Percentiles rank a stretch among this genome's conserved stretches.
These are phyloP conservation scores for Procambarus clarkii DNA, from an alignment of 1,140 invertebrate species.

Conservation along the genomic window DNA sequence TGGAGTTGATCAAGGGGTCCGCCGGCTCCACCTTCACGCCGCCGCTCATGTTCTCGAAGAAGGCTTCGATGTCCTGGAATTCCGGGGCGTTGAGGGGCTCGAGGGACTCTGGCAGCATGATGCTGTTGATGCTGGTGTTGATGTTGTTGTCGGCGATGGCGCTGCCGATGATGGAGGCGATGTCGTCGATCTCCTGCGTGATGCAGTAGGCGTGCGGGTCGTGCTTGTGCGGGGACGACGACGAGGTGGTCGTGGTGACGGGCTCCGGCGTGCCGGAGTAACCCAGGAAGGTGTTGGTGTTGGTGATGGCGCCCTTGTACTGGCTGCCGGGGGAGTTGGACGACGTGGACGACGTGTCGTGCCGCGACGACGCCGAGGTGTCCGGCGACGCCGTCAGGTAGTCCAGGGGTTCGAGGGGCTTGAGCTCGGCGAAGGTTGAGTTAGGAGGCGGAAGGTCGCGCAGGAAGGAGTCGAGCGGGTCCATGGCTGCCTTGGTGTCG, in stretches of 20 bases:
- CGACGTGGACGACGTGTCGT: constrained; percentile 86
- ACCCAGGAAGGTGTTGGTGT: constrained; percentile 85
- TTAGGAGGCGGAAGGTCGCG: constrained; percentile 75
- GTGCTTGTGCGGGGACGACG: constrained; percentile 74
- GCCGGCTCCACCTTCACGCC: constrained; percentile 68
- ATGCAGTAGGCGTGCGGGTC: constrained; percentile 76
- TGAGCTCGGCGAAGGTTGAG: constrained; percentile 85
- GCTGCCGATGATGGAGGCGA: constrained; percentile 90
- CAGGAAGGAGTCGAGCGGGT: constrained; percentile 81
- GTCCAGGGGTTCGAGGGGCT: constrained; percentile 90
- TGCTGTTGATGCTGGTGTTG: constrained; percentile 77
- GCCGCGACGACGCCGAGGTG: constrained; percentile 66
- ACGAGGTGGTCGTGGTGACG: constrained; percentile 75
- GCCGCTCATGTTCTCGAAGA: constrained; percentile 86
- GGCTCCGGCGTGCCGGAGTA: constrained; percentile 74
- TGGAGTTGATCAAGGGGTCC: constrained; percentile 66
- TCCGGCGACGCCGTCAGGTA: constrained; percentile 82
- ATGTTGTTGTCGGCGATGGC: constrained; percentile 90
- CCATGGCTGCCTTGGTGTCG: constrained; percentile 78
- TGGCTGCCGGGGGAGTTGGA: constrained; percentile 71
- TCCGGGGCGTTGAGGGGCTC: constrained; percentile 63
- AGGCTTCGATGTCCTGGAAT: constrained; percentile 81
- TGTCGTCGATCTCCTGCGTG: constrained; percentile 86
- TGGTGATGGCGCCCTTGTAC: constrained; percentile 80
- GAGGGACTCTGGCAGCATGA: constrained; percentile 68